Conservation (phyloP, 1,140 invertebrate species). For the Pectinophora gossypiella region DNA sequence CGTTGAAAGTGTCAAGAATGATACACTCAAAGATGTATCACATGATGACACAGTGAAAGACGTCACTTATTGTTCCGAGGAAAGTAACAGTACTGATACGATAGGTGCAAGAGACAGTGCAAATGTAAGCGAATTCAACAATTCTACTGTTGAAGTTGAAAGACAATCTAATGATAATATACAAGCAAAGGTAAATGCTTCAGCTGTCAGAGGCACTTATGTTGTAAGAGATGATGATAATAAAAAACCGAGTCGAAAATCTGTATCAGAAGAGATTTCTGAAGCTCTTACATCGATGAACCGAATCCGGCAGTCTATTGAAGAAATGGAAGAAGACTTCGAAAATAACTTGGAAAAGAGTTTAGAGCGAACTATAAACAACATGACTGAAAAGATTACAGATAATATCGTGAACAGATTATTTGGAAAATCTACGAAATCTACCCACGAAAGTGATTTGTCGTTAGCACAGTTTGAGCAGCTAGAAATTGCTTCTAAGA, state of each 20-base stretch:
- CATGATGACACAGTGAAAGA: neutral
- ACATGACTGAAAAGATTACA: neutral
- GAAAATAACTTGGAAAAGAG: neutral
- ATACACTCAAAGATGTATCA: neutral
- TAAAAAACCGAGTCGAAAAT: neutral
- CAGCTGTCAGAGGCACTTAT: conserved; percentile 11
- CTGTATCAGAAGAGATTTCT: neutral
- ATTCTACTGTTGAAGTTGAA: neutral
- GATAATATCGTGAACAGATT: neutral
- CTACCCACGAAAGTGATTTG: conserved; percentile 20
- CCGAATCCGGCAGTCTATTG: neutral
- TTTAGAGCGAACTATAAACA: neutral
- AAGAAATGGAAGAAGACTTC: neutral
- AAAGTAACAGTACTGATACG: neutral
- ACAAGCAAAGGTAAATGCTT: neutral
- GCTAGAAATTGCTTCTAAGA: conserved; percentile 38
- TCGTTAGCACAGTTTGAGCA: conserved; percentile 56
- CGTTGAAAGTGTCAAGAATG: conserved; percentile 1
- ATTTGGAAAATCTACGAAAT: neutral
- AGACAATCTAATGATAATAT: neutral
- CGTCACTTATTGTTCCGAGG: neutral
- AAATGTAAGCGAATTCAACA: neutral
- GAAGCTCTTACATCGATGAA: conserved; percentile 1
- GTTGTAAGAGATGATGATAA: conserved; percentile 5
- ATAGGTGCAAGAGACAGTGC: neutral